A percentile compares a stretch with the other conserved stretches of the same genome.
phyloP scores from a whole-genome alignment of 2,797 vertebrate species.

The Chaetodon trifasciatus region DNA sequence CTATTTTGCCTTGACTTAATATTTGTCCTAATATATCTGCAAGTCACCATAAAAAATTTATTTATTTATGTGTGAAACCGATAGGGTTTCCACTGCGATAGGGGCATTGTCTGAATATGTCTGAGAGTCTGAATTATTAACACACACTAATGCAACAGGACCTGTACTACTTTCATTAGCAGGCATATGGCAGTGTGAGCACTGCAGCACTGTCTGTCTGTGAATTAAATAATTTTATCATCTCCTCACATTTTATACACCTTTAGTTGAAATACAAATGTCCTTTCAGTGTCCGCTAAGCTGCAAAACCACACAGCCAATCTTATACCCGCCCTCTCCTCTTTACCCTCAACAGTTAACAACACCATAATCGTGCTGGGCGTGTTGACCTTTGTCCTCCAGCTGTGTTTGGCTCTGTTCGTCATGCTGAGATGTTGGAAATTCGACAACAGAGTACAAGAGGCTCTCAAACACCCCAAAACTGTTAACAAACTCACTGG shows the following conservation, averaged over 20 bases:
- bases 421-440: conserved; percentile 74
- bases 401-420: conserved; percentile 76
- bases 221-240: background rate
- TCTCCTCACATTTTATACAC: background rate
- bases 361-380: conserved; percentile 64
- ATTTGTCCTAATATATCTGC: background rate
- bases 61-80: conserved; percentile 18
- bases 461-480: conserved; percentile 47
- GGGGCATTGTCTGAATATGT: conserved; percentile 39
- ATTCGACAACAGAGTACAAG: conserved; percentile 56
- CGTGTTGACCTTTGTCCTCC: conserved; percentile 77
- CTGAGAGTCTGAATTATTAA: conserved; percentile 56
- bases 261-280: background rate
- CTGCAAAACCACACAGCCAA: background rate
- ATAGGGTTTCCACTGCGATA: conserved; percentile 21
- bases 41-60: conserved; percentile 56
- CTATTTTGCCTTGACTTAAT: background rate
- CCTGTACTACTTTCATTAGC: background rate
- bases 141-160: conserved; percentile 18
- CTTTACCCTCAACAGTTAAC: conserved; percentile 55
- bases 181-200: background rate
- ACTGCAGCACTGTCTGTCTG: background rate
- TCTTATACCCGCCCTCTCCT: background rate
- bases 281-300: background rate
- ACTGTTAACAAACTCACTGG: conserved; percentile 39